Evolutionary conservation across 2,113 vertebrate genomes (phyloP), one percentile per base, ranked within the genome.

Genomic region (Gymnogyps californianus): DNA sequence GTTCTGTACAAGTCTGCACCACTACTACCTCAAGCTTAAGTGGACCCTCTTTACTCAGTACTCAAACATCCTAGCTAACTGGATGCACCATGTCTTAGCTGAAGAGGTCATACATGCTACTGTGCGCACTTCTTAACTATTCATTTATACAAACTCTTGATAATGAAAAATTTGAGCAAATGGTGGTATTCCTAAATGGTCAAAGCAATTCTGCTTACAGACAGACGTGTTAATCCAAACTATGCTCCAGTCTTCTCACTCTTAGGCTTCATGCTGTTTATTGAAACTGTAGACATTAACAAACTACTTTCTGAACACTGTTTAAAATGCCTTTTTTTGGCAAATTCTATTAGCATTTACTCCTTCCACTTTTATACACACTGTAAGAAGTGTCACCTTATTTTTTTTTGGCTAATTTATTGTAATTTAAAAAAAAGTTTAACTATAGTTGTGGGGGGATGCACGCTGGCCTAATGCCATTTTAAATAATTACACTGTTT

Each of bases 311-410:
- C 32, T 69, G 16, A 90, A 90, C 11, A 26, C 7, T n/a, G 25
- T 21, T 66, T 82, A 62, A 86, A 78, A 44, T 2, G 3, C 1
- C 10, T 44, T 34, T 28, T 78, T 49, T 25, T 17, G 1, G 2
- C 2, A 67, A 51, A 9, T 59, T 47, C 25, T 55, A 52, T 32
- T 26, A 76, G 24, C 24, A 72, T 51, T 77, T 83, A 72, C 15
- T 75, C 24, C 29, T 90, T 71, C 16, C 16, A 65, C 17, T 84
- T 91, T 59, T n/a, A 74, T 10, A 55, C 1, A 19, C 17, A 12
- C 8, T 1, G 0, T n/a, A 67, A 47, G 20, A 67, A 76, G 8
- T 13, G 8, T 67, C 7, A 46, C 1, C 2, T 52, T 32, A 9
- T 59, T 58, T 32, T 76, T 69, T 57, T 47, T 34, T 31, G 2